phyloP scores from a whole-genome alignment of 2,797 vertebrate genomes.

The Molossus molossus region DNA sequence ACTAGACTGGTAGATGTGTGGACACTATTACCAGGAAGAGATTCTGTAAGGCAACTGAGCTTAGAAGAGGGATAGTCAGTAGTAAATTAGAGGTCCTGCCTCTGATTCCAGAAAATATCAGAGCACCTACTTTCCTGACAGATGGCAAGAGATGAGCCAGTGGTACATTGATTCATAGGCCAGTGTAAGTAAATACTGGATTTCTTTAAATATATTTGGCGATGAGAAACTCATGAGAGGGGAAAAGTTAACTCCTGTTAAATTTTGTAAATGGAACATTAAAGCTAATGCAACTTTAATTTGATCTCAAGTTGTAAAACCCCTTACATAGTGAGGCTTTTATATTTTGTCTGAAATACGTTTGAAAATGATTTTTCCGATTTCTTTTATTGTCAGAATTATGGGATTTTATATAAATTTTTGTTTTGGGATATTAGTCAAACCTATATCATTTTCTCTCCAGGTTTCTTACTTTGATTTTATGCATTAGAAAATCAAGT shows the following conservation, averaged over 20 bases:
- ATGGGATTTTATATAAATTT: neutral
- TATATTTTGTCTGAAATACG: neutral
- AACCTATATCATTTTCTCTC: neutral
- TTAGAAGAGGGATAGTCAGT: neutral
- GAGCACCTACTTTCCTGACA: neutral
- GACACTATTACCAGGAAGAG: neutral
- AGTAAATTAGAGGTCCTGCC: no score
- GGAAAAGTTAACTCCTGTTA: neutral
- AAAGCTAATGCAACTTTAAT: neutral
- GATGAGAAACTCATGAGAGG: neutral
- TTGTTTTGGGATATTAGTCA: neutral
- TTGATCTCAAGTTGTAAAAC: neutral
- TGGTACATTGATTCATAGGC: neutral
- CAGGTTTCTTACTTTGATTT: constrained; percentile 6
- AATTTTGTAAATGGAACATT: neutral
- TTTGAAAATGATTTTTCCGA: neutral
- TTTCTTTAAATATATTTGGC: neutral
- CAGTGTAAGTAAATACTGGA: neutral
- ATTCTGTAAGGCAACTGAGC: neutral
- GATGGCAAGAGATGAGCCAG: neutral
- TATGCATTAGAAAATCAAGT: neutral
- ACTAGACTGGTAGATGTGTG: neutral
- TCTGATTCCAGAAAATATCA: neutral
- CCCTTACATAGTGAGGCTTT: neutral
- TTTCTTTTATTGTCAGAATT: neutral